Evolutionary conservation across 2,797 vertebrate species (phyloP).

Genomic region (Gobio occitaniae): DNA sequence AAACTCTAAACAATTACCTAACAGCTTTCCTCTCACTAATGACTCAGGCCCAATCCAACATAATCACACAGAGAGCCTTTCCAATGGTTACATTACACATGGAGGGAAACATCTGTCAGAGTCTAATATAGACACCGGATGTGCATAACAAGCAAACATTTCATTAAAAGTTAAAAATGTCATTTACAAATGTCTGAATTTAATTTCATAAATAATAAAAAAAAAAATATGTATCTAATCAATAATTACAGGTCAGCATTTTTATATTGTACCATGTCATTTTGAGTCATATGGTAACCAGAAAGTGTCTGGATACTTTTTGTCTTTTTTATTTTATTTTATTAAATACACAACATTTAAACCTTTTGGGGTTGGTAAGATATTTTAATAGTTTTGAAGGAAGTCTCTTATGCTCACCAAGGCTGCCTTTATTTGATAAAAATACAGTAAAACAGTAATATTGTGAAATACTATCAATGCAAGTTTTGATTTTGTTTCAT

Average conservation of each 20-base stretch:
- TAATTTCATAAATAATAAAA: too few relatives aligned
- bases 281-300: background rate
- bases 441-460: too few relatives aligned
- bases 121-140: conserved; percentile 4
- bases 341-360: too few relatives aligned
- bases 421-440: too few relatives aligned
- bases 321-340: background rate
- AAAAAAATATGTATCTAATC: background rate
- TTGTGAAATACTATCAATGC: too few relatives aligned
- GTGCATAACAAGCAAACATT: background rate
- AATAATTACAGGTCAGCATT: background rate
- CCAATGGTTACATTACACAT: conserved; percentile 21
- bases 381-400: too few relatives aligned
- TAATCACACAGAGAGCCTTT: conserved; percentile 24
- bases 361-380: too few relatives aligned
- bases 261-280: background rate
- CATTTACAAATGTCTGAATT: background rate
- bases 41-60: background rate
- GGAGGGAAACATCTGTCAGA: background rate
- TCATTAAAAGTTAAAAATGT: background rate
- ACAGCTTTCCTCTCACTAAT: conserved; percentile 25
- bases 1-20: conserved; percentile 17
- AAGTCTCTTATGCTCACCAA: too few relatives aligned
- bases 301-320: background rate
- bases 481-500: too few relatives aligned